Evolutionary conservation across 2,888 invertebrate genomes (phyloP).

Genomic region (Stratiomys singularior): DNA sequence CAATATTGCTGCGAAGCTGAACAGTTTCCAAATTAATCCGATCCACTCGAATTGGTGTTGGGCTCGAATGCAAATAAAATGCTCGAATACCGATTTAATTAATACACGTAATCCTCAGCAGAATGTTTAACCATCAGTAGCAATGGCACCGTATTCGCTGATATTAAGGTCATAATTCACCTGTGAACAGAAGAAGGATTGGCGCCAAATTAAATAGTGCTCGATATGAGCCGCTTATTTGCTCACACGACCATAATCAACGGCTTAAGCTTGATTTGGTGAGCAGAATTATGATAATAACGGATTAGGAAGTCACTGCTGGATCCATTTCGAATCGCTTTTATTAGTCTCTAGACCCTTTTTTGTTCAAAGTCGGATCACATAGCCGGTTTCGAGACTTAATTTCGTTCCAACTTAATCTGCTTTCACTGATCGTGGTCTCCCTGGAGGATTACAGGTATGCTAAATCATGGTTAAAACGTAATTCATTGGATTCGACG

Average conservation of each 20-base stretch:
- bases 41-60: background rate
- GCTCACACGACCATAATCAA: conserved; percentile 38
- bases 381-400: background rate
- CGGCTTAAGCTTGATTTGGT: background rate
- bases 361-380: conserved; percentile 19
- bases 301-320: conserved; percentile 43
- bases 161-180: conserved; percentile 17
- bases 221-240: conserved; percentile 45
- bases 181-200: background rate
- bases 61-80: background rate
- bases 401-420: conserved; percentile 42
- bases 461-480: conserved; percentile 41
- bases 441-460: conserved; percentile 45
- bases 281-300: conserved; percentile 24
- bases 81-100: background rate
- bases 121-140: background rate
- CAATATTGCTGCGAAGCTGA: background rate
- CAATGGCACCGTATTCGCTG: background rate
- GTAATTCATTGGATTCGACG: conserved; percentile 25
- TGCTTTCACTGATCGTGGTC: conserved; percentile 48
- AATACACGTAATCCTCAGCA: background rate
- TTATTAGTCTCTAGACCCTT: background rate
- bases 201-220: conserved; percentile 18
- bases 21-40: background rate
- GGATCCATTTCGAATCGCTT: background rate